Percentiles rank a stretch among this genome's conserved stretches.
Conservation (phyloP, 64 coral and sea anemone species). For the Platygyra sinensis region DNA sequence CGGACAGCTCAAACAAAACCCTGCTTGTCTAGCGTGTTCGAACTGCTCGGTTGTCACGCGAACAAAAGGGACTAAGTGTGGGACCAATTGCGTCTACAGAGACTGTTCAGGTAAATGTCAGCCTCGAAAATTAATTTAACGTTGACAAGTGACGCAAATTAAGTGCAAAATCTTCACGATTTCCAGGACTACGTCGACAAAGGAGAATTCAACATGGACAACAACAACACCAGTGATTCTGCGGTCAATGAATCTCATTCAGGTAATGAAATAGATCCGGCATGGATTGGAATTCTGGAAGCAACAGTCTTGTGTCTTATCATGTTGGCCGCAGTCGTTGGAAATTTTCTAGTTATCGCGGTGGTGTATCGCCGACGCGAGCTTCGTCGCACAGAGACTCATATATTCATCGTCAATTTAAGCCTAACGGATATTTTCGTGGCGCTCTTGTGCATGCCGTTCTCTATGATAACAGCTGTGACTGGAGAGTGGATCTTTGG, state of each 20-base stretch:
- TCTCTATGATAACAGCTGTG: constrained; percentile 62
- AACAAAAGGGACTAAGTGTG: neutral
- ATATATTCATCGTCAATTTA: constrained; percentile 73
- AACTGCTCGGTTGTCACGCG: neutral
- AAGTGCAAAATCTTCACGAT: neutral
- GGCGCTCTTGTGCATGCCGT: constrained; percentile 70
- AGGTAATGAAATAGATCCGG: neutral
- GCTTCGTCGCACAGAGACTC: constrained; percentile 61
- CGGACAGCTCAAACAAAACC: neutral
- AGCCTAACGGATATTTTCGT: constrained; percentile 74
- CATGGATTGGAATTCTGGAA: constrained; percentile 57
- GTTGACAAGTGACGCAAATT: constrained; percentile 16
- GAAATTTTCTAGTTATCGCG: constrained; percentile 64
- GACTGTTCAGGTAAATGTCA: neutral
- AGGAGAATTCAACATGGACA: neutral
- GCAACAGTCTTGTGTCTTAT: constrained; percentile 35
- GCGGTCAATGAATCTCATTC: neutral
- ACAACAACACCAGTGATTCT: neutral
- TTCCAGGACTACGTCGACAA: neutral
- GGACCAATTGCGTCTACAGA: neutral
- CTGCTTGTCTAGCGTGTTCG: neutral
- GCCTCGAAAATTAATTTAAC: neutral
- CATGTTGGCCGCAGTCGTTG: constrained; percentile 53
- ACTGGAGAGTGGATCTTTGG: constrained; percentile 61
- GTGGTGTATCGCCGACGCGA: constrained; percentile 65